Evolutionary conservation across 2,113 vertebrate genomes (phyloP), one percentile per base, ranked within the genome.

Genomic region (Laterallus jamaicensis): DNA sequence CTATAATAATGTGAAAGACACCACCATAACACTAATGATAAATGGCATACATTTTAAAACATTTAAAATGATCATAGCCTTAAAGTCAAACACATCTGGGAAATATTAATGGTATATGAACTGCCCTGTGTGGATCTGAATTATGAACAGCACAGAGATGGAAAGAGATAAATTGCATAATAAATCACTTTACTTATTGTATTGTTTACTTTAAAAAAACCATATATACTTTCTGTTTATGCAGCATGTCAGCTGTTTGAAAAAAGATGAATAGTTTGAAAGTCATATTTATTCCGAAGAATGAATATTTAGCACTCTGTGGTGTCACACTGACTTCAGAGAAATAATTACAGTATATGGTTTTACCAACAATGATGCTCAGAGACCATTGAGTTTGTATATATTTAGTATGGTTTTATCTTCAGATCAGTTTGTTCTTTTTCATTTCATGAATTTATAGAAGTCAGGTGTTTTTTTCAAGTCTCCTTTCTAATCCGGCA

Each of bases 161-260:
- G 97, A 98, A 98, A 97, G 97, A 98, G 98, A 98, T 98, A 97
- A 98, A 98, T 98, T 98, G 87, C 95, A 97, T 98, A 97, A 98
- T 98, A 98, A 98, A 98, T 98, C 98, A 98, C 95, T 97, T 97
- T 95, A 96, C 93, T 93, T 97, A 96, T 95, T 97, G 63, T 97
- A 96, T 97, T 98, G 97, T 97, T 97, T 97, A 97, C 97, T 97
- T 97, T 37, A 35, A 92, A 84, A 88, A 96, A 93, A 21, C 29
- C 12, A 62, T 96, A 97, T 90, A 97, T 93, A 97, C 93, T 97
- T 98, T 97, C 94, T 97, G 93, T 98, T 98, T 98, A 98, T 98
- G 95, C 95, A 96, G 86, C 79, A 79, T 98, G 97, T 98, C 97
- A 98, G 81, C 88, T 97, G 69, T 98, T 98, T 97, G 88, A 75